These are phyloP conservation scores for Allolobophora icterica DNA, from an alignment of 2,888 invertebrate species.

Conservation along the genomic window DNA sequence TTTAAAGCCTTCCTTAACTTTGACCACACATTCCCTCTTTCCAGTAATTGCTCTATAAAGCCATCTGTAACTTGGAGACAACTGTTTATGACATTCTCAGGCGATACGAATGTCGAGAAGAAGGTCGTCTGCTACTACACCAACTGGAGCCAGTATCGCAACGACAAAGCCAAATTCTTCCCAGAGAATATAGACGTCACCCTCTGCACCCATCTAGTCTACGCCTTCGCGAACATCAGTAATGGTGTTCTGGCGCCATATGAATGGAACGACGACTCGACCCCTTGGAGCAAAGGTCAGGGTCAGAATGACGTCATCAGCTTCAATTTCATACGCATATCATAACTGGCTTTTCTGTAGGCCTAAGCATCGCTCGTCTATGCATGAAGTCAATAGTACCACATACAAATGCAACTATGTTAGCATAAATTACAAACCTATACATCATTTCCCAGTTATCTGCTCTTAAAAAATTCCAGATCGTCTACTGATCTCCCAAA, in stretches of 20 bases:
- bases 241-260: conserved; percentile 53
- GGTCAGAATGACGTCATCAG: background rate
- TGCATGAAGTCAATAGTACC: no score
- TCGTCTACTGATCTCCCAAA: no score
- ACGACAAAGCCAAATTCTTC: conserved; percentile 42
- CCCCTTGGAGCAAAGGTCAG: background rate
- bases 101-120: background rate
- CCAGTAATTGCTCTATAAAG: no score
- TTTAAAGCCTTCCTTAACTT: no score
- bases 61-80: no score
- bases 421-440: no score
- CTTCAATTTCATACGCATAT: background rate
- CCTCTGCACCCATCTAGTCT: conserved; percentile 87
- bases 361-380: no score
- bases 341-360: background rate
- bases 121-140: conserved; percentile 57
- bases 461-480: no score
- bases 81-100: background rate
- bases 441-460: no score
- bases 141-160: conserved; percentile 50
- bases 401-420: no score
- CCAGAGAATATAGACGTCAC: conserved; percentile 64
- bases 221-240: conserved; percentile 83
- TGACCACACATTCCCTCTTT: no score
- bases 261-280: background rate